Evolutionary conservation across 2,113 vertebrate species (phyloP).

Genomic region (Bubo scandiacus): DNA sequence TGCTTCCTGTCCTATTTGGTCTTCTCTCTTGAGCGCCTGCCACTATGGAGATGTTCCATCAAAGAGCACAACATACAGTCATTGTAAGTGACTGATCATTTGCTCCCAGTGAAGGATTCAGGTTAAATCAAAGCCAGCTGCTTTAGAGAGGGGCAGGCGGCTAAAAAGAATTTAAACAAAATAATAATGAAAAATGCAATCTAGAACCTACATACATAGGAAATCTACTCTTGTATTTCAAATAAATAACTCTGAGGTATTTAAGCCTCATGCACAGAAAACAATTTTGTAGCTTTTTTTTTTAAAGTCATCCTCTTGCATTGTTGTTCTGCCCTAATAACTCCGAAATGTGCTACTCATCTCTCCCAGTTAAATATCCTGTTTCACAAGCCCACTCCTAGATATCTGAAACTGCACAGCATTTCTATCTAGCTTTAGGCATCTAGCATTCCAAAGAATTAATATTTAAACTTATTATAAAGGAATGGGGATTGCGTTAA

Average conservation of each 20-base stretch:
- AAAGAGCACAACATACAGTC: not conserved
- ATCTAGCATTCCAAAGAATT: slow-evolving; percentile 83
- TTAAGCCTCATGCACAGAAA: slow-evolving; percentile 64
- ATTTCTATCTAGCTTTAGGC: slow-evolving; percentile 79
- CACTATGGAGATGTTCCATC: not conserved
- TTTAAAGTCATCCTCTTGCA: slow-evolving; percentile 54
- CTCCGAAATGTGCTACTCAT: slow-evolving; percentile 75
- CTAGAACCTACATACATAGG: slow-evolving; percentile 34
- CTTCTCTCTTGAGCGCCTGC: not conserved
- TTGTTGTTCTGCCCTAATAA: slow-evolving; percentile 69
- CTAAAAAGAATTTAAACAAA: slow-evolving; percentile 42
- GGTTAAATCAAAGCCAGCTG: slow-evolving; percentile 79
- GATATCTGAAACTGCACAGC: slow-evolving; percentile 77
- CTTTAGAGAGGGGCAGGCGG: not conserved
- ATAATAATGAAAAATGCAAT: slow-evolving; percentile 57
- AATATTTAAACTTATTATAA: slow-evolving; percentile 84
- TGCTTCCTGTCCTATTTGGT: not conserved
- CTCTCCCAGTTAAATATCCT: slow-evolving; percentile 78
- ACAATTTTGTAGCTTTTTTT: slow-evolving; percentile 64
- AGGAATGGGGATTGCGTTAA: slow-evolving; percentile 75
- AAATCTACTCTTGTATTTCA: slow-evolving; percentile 18
- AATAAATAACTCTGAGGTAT: slow-evolving; percentile 58
- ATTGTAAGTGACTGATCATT: slow-evolving; percentile 63
- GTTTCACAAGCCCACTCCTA: slow-evolving; percentile 79
- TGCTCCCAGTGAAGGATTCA: slow-evolving; percentile 57